Evolutionary conservation across 1,140 invertebrate genomes (phyloP), one percentile per base, ranked within the genome.

Genomic region (Mamestra configurata): DNA sequence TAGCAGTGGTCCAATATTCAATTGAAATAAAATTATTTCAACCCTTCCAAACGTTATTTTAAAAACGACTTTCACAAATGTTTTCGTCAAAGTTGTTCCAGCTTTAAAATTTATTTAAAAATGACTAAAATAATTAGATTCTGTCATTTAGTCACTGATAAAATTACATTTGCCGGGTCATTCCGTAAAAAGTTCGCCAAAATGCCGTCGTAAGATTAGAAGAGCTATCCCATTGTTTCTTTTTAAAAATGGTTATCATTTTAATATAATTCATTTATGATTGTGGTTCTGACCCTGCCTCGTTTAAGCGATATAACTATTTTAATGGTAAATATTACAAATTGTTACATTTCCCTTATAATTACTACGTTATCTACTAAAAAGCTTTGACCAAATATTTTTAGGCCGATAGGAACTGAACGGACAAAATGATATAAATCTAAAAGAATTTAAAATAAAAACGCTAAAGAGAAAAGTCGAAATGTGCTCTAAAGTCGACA

Each of bases 391-490:
- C 85, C 84, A 90, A 90, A 90, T 85, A 91, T 89, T 81, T 66
- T 87, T 94, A 94, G 89, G 90, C 89, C 91, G 84, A 93, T 94
- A 94, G 93, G 93, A 93, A 93, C 90, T 93, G 86, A 92, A 90
- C 51, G 81, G 82, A 90, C 81, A 86, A 88, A 86, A 82, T 85
- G 88, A 88, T 86, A 81, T 88, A 84, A 84, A 84, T 59, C 75
- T 80, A 81, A 51, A 86, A 76, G 18, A 40, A 79, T 82, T 73
- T 49, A 55, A 53, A 64, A 64, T 82, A 80, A 78, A 40, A 75
- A 61, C 73, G 80, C 82, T 83, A 66, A 1, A 24, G 86, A 85
- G 73, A 70, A 79, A 84, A 84, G n/a, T 61, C 59, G 68, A 87
- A 77, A 82, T 82, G 83, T 85, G 84, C 86, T 87, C 80, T 70